Evolutionary conservation across 2,797 vertebrate species (phyloP), one percentile per base, ranked within the genome.

Genomic region (Cetoscarus ocellatus): DNA sequence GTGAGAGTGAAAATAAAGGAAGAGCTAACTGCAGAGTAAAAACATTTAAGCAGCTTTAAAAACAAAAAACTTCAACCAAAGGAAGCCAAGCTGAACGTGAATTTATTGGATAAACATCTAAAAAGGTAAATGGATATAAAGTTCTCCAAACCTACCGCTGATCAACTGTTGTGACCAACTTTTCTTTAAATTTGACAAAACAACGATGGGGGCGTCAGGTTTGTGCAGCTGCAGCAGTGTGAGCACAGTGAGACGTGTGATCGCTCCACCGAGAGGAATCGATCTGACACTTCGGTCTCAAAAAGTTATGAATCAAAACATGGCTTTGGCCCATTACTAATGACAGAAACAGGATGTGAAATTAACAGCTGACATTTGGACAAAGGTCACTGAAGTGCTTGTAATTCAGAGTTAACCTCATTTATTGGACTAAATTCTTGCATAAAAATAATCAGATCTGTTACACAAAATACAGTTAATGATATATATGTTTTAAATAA

Each of bases 181-280:
- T 40, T 36, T 56, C 44, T 38, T 57, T 36, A 61, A 53, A 15
- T 1, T 54, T 59, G 39, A 59, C 11, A 27, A 6, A 10, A 62
- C 50, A 72, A 43, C 61, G n/a, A 62, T 52, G 15, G 42, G 34
- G 39, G 40, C n/a, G 35, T 27, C 50, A 61, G 27, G 45, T 65
- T 52, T 51, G 9, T 61, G 61, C 39, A 52, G 51, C 63, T 68
- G 45, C 68, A 57, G 40, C 44, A 35, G 44, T 18, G 49, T 47
- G 49, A 61, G 44, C 36, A 39, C 47, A 43, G 3, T 58, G 11
- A 53, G 17, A 57, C 51, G 7, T 54, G 36, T 14, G 10, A 61
- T 59, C 36, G 3, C 13, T 34, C 10, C 64, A 49, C 8, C 10
- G 58, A 65, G 55, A 36, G n/a, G 6, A 53, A 58, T 47, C 48